Base-by-base conservation (phyloP, 2,888 invertebrate genomes). In the Polietes domitor region DNA sequence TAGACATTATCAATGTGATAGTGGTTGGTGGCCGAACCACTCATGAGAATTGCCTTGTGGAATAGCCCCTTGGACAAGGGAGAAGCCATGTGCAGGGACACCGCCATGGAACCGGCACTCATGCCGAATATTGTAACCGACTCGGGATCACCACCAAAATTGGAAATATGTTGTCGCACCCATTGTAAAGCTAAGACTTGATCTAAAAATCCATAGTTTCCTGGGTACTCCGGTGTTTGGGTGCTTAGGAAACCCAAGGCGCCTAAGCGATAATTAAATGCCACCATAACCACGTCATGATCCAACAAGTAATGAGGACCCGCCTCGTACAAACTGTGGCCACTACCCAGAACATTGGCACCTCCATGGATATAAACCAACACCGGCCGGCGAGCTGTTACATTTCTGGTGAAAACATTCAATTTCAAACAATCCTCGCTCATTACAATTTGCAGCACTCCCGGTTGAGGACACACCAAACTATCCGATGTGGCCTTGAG, bases 131-230 rank as follows among this genome's bases (percentile, higher is more conserved):
- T 91, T 0, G 96, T 96, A 0, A 96, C 94, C 1, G 89, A 89
- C 50, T 93, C 89, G 0, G 94, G 94, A 90, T 96, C 93, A 0
- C 96, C 96, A 0, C 95, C 95, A 87, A 96, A 96, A 0, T 93
- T 88, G 0, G 90, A 92, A 68, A 96, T 95, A 88, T 96, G 94
- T 12, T 93, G 89, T 83, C 93, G 93, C 0, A 96, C 93, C 95
- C 95, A 96, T 86, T 93, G 92, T 50, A 96, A 89, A 0, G 94
- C 95, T 26, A 92, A 90, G 0, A 95, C 94, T 91, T 96, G 95
- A 89, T 96, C 96, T 87, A 95, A 94, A 80, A 94, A 91, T 0
- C 94, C 96, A 81, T 93, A 93, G 89, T 96, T 96, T 4, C 95
- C 95, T 0, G 95, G 94, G 0, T 94, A 94, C 47, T 93, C 91